Percentiles rank a stretch among this genome's conserved stretches.
Conservation (phyloP, 2,888 invertebrate genomes). For the Neoscelio sp. region DNA sequence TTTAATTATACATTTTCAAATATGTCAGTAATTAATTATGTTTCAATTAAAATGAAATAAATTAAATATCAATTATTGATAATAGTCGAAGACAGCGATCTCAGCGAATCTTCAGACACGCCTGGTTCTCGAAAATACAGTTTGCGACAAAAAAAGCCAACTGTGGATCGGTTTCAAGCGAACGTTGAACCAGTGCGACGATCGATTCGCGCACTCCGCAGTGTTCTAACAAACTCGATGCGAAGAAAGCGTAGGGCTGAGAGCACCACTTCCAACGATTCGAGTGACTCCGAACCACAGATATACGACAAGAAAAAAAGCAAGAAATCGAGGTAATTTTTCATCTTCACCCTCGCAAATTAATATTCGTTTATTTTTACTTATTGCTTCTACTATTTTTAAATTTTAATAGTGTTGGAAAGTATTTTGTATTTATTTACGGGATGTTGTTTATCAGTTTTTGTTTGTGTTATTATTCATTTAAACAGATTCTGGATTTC, state of each 20-base stretch:
- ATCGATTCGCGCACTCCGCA: conserved; percentile 80
- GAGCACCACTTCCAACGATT: conserved; percentile 81
- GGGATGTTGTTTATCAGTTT: too few relatives aligned
- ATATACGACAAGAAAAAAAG: conserved; percentile 82
- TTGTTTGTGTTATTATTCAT: too few relatives aligned
- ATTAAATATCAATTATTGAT: conserved; percentile 21
- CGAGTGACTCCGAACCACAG: conserved; percentile 81
- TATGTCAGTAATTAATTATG: background rate
- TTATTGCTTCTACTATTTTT: background rate
- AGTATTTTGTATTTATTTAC: too few relatives aligned
- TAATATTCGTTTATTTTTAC: background rate
- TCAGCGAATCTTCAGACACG: conserved; percentile 81
- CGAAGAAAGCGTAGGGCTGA: conserved; percentile 81
- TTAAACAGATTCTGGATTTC: too few relatives aligned
- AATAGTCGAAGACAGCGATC: conserved; percentile 78
- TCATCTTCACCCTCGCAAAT: too few relatives aligned
- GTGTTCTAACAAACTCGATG: conserved; percentile 81
- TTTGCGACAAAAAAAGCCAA: conserved; percentile 83
- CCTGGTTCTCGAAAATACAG: conserved; percentile 82
- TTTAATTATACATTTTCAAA: conserved; percentile 16
- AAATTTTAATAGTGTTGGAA: too few relatives aligned
- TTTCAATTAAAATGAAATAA: too few relatives aligned
- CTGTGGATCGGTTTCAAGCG: conserved; percentile 84
- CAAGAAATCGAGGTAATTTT: conserved; percentile 78
- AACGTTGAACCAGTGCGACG: conserved; percentile 81